A percentile compares a stretch with the other conserved stretches of the same genome.
These are phyloP conservation scores for Meloe dianella DNA, from an alignment of 2,888 invertebrate species.

Conservation along the genomic window DNA sequence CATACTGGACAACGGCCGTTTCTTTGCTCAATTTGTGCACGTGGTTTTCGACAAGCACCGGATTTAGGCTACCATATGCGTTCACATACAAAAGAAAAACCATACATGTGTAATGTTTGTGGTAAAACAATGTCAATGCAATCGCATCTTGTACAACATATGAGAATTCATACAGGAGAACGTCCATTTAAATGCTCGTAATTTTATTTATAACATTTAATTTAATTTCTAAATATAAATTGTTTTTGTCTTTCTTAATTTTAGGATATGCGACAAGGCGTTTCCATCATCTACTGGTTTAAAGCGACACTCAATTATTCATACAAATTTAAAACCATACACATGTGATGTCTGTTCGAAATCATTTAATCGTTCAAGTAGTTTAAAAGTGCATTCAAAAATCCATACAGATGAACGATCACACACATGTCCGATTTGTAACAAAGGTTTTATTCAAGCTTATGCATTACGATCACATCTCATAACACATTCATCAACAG, in stretches of 20 bases:
- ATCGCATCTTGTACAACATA: slow-evolving; percentile 50
- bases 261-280: slow-evolving; percentile 44
- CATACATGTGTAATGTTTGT: slow-evolving; percentile 54
- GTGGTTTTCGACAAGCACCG: slow-evolving; percentile 47
- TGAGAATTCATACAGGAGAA: slow-evolving; percentile 50
- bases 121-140: slow-evolving; percentile 54
- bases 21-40: slow-evolving; percentile 42
- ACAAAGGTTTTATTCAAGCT: slow-evolving; percentile 49
- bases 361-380: slow-evolving; percentile 44
- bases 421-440: slow-evolving; percentile 47
- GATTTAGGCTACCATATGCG: slow-evolving; percentile 55
- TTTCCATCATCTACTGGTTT: slow-evolving; percentile 46
- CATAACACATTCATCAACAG: slow-evolving; percentile 15
- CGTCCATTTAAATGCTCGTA: slow-evolving; percentile 49
- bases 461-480: slow-evolving; percentile 45
- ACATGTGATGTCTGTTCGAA: slow-evolving; percentile 48
- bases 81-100: slow-evolving; percentile 54
- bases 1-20: slow-evolving; percentile 50
- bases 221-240: no score
- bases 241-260: slow-evolving; percentile 20
- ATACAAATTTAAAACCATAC: slow-evolving; percentile 47
- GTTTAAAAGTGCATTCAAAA: slow-evolving; percentile 47
- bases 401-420: slow-evolving; percentile 49
- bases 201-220: slow-evolving; percentile 17
- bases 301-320: slow-evolving; percentile 48